Base-by-base conservation (phyloP, 2,888 invertebrate species). In the Drosophila falleni region DNA sequence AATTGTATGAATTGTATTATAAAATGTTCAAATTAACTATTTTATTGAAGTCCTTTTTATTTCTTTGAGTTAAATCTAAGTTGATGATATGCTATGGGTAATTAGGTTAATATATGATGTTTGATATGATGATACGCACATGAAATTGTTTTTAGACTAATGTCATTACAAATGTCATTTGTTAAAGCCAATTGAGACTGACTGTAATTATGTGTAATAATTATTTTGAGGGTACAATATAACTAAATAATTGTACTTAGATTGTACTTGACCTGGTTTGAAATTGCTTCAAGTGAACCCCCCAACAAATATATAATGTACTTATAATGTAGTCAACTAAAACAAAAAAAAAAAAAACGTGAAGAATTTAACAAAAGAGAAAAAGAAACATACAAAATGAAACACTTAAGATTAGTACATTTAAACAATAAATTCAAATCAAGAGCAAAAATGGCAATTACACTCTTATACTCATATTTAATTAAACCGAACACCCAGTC, bases 161-260 rank as follows among this genome's bases (percentile, higher is more conserved):
- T 88, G 86, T 51, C 86, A 86, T 86, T 86, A 61, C 73, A 78
- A 88, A 86, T 86, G 86, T 80, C 86, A 88, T 87, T 85, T 72
- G 80, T 82, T 82, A 66, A 86, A 86, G 82, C 87, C 82, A 87
- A 84, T 87, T 88, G 86, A 87, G 86, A 87, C 86, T 88, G 86
- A 86, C 78, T 87, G 87, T 84, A 86, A 86, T 88, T 84, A 85
- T 87, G 87, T 85, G 85, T 84, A 87, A 63, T 58, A 60, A 69
- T 79, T 76, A 66, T 76, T 82, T 77, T 70, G 77, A 64, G 64
- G 54, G 72, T 67, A 58, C 42, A 42, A 50, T 35, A 6, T 11
- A 33, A 50, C 26, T 47, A 50, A 47, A 15, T 11, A 44, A 64
- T 71, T 47, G 53, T 41, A 71, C 53, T 62, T 74, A 60, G 54